Conservation (phyloP, 2,113 vertebrate species). For the Sporophila hypoxantha region DNA sequence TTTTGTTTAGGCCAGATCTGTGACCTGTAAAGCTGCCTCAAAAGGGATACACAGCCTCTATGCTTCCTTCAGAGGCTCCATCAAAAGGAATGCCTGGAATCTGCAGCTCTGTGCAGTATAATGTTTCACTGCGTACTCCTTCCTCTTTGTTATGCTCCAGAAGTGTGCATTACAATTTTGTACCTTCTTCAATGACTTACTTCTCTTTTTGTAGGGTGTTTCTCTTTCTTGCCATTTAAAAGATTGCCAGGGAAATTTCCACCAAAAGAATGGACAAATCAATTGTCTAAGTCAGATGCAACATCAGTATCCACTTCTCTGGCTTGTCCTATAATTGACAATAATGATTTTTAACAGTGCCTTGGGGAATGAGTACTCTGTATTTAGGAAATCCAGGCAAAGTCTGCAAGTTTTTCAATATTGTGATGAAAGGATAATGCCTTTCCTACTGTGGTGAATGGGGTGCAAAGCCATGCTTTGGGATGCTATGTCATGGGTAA, state of each 20-base stretch:
- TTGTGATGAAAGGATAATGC: neutral
- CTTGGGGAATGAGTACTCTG: neutral
- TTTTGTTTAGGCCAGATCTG: constrained; percentile 56
- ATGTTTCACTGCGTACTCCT: constrained; percentile 2
- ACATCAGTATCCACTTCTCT: neutral
- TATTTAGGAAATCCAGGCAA: neutral
- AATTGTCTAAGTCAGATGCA: neutral
- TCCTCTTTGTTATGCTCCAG: constrained; percentile 13
- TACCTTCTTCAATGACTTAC: neutral
- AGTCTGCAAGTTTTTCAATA: neutral
- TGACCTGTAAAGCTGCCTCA: constrained; percentile 50
- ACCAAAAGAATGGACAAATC: neutral
- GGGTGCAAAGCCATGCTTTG: neutral
- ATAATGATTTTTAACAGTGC: neutral
- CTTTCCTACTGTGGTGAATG: neutral
- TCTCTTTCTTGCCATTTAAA: neutral
- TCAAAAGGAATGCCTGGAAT: constrained; percentile 59
- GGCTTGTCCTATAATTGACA: neutral
- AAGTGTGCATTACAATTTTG: neutral
- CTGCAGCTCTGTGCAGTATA: neutral
- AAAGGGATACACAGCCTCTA: constrained; percentile 28
- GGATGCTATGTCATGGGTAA: neutral
- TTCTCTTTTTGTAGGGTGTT: neutral
- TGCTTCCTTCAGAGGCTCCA: constrained; percentile 40
- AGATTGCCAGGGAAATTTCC: neutral